Evolutionary conservation across 2,888 invertebrate genomes (phyloP), one percentile per base, ranked within the genome.

Genomic region (Cryptocephalus primarius): DNA sequence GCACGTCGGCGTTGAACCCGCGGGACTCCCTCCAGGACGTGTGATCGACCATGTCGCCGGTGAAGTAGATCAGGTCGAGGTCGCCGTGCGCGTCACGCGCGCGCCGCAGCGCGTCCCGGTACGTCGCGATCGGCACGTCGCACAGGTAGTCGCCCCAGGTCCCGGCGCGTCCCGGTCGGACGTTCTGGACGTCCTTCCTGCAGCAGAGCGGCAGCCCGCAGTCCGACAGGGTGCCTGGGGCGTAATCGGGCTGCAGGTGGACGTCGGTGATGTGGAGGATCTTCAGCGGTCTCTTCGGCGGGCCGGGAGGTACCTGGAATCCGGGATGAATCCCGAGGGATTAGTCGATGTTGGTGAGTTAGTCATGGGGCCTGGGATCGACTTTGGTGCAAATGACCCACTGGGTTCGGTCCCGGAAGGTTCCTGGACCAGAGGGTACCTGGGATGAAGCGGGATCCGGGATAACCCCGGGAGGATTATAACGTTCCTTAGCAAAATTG

Each of bases 11-110:
- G 57, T 87, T 88, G 51, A 75, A 69, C 42, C 75, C 72, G 36
- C 73, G 70, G 0, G 82, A 78, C 8, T 89, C 88, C 58, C 82
- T 81, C 92, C 92, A 93, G 22, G 89, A 77, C 52, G 83, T 82
- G 62, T 92, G 91, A 57, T 89, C 85, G 42, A 89, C 78, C 8
- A 86, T 76, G 62, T 93, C 92, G 2, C 92, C 92, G 12, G 91
- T 86, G 65, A 88, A 85, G 59, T 89, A 82, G 9, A 92, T 71
- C 10, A 76, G 72, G 52, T 80, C 79, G 11, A 59, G 52, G 47
- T 61, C 56, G 22, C 22, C 22, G 22, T 4, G 22, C 22, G 2
- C 22, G 22, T 46, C 31, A 8, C 52, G 54, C 11, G 59, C 56
- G 40, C 80, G 78, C 12, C 78, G 70, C 50, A 90, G 70, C 11